A percentile compares a stretch with the other conserved stretches of the same genome.
Conservation (phyloP, 2,113 vertebrate genomes). For the Macheiramphus alcinus region DNA sequence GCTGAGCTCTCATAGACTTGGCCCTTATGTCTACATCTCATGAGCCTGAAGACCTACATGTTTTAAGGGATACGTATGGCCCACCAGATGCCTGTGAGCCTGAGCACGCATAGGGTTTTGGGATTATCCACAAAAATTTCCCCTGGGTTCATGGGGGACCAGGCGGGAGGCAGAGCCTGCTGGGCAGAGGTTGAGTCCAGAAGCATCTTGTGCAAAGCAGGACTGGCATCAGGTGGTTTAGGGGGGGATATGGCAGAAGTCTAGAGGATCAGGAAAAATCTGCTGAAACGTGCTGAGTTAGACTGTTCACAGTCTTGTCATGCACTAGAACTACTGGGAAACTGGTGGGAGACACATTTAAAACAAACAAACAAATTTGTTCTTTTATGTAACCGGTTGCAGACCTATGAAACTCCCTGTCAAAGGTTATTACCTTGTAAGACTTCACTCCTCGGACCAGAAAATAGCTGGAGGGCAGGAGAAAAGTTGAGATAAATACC, state of each 20-base stretch:
- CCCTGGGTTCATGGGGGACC: background rate
- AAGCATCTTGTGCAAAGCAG: background rate
- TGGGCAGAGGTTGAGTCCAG: background rate
- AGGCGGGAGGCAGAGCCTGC: background rate
- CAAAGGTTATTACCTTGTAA: background rate
- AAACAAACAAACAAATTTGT: background rate
- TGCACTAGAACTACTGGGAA: background rate
- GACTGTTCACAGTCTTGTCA: fast-evolving
- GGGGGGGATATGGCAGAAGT: background rate
- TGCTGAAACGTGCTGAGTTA: background rate
- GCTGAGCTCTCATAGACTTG: background rate
- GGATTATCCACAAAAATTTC: background rate
- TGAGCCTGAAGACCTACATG: background rate
- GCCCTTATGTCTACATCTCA: background rate
- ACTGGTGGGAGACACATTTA: background rate
- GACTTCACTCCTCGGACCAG: background rate
- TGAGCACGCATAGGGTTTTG: background rate
- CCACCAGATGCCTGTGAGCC: too few relatives aligned
- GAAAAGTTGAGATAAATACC: background rate
- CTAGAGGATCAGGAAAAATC: background rate
- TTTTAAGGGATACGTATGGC: background rate
- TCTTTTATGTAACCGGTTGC: background rate
- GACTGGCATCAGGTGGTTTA: background rate
- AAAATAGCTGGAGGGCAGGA: background rate
- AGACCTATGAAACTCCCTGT: background rate